phyloP scores from a whole-genome alignment of 2,797 vertebrate species.

The Hydrolagus colliei region DNA sequence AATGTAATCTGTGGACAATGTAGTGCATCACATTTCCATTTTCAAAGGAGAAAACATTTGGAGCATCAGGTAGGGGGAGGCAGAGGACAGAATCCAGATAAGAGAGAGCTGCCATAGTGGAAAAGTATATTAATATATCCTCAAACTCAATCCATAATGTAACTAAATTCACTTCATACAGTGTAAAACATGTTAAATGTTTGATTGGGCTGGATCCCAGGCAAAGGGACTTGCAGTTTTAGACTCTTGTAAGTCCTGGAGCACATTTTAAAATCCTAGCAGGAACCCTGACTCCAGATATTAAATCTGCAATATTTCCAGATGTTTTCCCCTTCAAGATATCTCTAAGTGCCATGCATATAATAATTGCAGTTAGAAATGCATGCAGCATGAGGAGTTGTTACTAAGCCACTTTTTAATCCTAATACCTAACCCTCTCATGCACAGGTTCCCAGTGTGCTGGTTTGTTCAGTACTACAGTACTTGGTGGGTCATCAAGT shows the following conservation, averaged over 20 bases:
- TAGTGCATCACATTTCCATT: no score
- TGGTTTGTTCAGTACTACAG: conserved; percentile 98
- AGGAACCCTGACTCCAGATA: neutral
- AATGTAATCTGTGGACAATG: no score
- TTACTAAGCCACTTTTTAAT: conserved; percentile 20
- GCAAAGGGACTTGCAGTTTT: neutral
- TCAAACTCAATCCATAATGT: no score
- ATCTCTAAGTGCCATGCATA: neutral
- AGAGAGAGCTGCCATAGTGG: no score
- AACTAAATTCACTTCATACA: no score
- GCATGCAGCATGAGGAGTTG: conserved; percentile 23
- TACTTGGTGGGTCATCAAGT: conserved; percentile 97
- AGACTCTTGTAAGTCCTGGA: neutral
- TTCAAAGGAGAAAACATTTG: no score
- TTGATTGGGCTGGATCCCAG: no score
- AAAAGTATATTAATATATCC: no score
- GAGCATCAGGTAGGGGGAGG: no score
- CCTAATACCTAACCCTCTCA: conserved; percentile 47
- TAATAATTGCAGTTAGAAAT: neutral
- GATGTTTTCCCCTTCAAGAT: neutral
- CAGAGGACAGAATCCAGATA: no score
- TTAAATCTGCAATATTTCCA: neutral
- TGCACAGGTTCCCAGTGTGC: conserved; percentile 93
- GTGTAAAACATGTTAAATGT: no score
- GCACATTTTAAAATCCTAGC: neutral